Evolutionary conservation across 2,797 vertebrate genomes (phyloP), one percentile per base, ranked within the genome.

Genomic region (Acomys russatus): DNA sequence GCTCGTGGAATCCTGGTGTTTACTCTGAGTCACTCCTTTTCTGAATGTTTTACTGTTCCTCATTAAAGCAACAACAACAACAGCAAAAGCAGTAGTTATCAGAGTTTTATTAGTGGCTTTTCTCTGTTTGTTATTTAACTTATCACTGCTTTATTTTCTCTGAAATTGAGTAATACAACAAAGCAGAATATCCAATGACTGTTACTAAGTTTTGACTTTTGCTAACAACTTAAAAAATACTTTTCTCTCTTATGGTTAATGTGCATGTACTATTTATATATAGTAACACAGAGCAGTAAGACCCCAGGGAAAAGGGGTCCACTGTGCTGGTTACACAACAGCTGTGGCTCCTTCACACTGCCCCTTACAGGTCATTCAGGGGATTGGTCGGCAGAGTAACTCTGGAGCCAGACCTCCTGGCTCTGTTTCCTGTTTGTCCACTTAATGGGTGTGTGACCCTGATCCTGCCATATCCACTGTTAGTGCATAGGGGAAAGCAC

Each of bases 31-130:
- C 28, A 56, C n/a, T 64, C 28, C 7, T 68, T 73, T 68, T 20
- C 77, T 64, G 61, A 73, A 76, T 82, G 77, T 79, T 96, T 93
- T 56, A 74, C n/a, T 71, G 84, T 23, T 79, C 77, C 9, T 12
- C 5, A 83, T 2, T 20, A 59, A 92, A 78, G 56, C 12, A 59
- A 59, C 56, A 44, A 44, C 44, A 44, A 44, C 44, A 44, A 44
- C 44, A 44, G n/a, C 44, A 44, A 61, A 92, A 44, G 38, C 56
- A 44, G 44, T 88, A 80, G 38, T 12, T 25, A 77, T 73, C 56
- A 38, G 86, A 59, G 82, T 30, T 86, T 30, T 38, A 51, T 93
- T 23, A 28, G 2, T 68, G 59, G 2, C 0, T 38, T 77, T 25
- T 92, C 78, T 9, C n/a, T 92, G n/a, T 59, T 38, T 63, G 28